These are phyloP conservation scores for Heliconius hewitsoni DNA, from an alignment of 1,140 invertebrate genomes.

Conservation along the genomic window DNA sequence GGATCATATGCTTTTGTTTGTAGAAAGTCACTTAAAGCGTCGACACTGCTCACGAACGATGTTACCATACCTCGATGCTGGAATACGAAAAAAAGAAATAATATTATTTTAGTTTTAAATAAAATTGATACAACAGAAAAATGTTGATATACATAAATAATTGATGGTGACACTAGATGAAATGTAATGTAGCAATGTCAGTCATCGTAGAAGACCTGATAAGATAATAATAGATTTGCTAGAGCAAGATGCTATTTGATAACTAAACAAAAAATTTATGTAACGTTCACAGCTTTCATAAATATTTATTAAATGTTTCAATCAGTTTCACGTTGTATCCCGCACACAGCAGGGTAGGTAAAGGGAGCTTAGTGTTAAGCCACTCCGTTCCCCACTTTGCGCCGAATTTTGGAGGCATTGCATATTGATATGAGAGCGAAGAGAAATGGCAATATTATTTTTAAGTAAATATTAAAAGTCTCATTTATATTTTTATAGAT, in stretches of 20 bases:
- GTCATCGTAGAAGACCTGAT: background rate
- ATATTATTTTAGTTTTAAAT: background rate
- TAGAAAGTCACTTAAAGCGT: slow-evolving; percentile 73
- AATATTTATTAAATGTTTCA: background rate
- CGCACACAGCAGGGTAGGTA: no score
- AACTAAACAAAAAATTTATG: no score
- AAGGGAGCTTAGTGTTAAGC: no score
- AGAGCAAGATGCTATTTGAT: background rate
- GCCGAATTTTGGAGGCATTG: no score
- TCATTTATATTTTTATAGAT: no score
- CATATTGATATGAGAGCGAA: no score
- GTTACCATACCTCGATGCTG: slow-evolving; percentile 72
- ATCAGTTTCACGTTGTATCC: no score
- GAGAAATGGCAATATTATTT: no score
- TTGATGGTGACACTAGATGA: background rate
- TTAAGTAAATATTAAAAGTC: no score
- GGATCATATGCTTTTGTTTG: slow-evolving; percentile 75
- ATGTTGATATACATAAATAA: background rate
- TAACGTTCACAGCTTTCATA: background rate
- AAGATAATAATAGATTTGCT: background rate
- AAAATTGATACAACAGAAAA: background rate
- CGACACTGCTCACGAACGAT: slow-evolving; percentile 65
- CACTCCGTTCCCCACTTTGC: no score
- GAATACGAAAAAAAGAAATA: background rate
- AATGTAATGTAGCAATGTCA: background rate